Evolutionary conservation across 2,797 vertebrate genomes (phyloP).

Genomic region (Psittacula echo): DNA sequence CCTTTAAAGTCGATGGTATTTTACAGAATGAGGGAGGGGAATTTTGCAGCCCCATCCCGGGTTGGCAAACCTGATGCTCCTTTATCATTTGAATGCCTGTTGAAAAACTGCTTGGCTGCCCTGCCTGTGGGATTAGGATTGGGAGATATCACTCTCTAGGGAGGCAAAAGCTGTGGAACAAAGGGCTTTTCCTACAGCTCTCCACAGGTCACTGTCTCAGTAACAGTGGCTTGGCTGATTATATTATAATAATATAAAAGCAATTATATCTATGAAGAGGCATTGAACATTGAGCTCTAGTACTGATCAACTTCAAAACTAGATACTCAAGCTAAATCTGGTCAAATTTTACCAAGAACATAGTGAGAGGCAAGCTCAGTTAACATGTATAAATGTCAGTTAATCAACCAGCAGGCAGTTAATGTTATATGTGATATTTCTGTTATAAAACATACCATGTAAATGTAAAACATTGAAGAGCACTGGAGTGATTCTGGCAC

Average conservation of each 20-base stretch:
- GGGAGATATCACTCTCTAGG: neutral
- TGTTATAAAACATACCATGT: neutral
- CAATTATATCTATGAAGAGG: neutral
- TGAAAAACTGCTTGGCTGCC: neutral
- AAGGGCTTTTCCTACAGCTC: neutral
- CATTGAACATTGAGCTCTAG: neutral
- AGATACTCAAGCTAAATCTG: neutral
- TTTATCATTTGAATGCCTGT: neutral
- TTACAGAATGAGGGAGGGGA: neutral
- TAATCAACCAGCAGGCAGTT: neutral
- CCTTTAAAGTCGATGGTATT: neutral
- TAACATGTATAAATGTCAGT: neutral
- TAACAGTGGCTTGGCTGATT: neutral
- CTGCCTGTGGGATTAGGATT: neutral
- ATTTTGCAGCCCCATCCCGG: neutral
- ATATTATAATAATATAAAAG: neutral
- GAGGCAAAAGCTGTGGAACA: neutral
- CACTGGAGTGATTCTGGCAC: neutral
- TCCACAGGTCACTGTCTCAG: neutral
- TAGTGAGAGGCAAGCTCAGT: neutral
- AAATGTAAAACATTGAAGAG: neutral
- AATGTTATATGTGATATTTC: neutral
- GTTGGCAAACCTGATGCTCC: neutral
- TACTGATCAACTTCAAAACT: neutral
- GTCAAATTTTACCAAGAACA: neutral